These are phyloP conservation scores for Scomber colias DNA, from an alignment of 2,113 vertebrate genomes.

Conservation along the genomic window DNA sequence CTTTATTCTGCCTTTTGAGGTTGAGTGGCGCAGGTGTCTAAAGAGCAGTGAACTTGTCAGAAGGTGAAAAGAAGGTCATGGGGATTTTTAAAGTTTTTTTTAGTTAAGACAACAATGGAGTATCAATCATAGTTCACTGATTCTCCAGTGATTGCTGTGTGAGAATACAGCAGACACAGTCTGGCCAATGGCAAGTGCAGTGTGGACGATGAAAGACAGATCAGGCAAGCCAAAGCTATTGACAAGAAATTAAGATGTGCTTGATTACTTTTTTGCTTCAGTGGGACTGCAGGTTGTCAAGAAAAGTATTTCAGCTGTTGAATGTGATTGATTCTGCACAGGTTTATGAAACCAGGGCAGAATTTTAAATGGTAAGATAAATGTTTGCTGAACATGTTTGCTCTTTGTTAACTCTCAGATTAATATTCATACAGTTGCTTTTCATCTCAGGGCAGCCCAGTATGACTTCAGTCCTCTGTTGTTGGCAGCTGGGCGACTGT, in stretches of 20 bases:
- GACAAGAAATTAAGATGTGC: constrained; percentile 20
- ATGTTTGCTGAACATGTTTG: constrained; percentile 3
- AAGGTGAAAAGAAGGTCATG: not conserved
- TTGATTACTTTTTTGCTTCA: constrained; percentile 40
- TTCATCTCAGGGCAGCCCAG: not conserved
- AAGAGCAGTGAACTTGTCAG: not conserved
- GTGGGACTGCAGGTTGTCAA: not conserved
- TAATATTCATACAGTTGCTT: constrained; percentile 9
- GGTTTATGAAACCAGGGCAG: constrained; percentile 4
- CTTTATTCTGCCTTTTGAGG: not conserved
- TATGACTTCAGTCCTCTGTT: not conserved
- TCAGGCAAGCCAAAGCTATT: constrained; percentile 33
- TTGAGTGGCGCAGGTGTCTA: not conserved
- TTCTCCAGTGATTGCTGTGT: too few species aligned
- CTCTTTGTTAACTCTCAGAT: not conserved
- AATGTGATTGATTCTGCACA: constrained; percentile 1
- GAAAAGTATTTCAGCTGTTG: not conserved
- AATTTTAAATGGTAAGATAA: not conserved
- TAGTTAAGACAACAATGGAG: too few species aligned
- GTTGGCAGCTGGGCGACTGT: constrained; percentile 33
- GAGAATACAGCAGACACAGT: too few species aligned
- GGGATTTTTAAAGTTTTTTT: not conserved
- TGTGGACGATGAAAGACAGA: constrained; percentile 1
- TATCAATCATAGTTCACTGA: too few species aligned
- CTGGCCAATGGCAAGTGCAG: not conserved